These are phyloP conservation scores for Papilio helenus DNA, from an alignment of 1,140 invertebrate species.

Conservation along the genomic window DNA sequence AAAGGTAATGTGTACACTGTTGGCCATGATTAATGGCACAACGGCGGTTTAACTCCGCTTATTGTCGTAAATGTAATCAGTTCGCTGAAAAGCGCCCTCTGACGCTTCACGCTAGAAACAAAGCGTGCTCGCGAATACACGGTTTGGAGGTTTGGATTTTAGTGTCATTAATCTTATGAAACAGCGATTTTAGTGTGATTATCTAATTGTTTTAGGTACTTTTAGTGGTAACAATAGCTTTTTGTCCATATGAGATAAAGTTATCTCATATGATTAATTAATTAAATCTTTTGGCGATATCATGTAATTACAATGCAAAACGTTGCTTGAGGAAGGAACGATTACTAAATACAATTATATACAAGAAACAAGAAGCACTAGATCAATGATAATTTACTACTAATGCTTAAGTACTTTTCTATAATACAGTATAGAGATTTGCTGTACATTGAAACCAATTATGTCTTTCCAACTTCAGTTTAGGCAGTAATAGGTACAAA, in stretches of 20 bases:
- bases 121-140: slow-evolving; percentile 43
- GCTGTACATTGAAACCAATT: too few relatives aligned
- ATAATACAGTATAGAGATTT: too few relatives aligned
- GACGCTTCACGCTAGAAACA: slow-evolving; percentile 45
- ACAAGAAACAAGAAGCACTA: too few relatives aligned
- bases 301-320: not conserved
- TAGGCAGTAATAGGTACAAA: not conserved
- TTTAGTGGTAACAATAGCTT: slow-evolving; percentile 2
- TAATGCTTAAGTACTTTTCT: too few relatives aligned
- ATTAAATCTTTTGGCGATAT: not conserved
- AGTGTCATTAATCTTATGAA: slow-evolving; percentile 56
- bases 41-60: slow-evolving; percentile 63
- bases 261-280: not conserved
- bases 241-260: not conserved
- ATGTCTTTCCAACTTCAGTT: not conserved
- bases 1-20: slow-evolving; percentile 61
- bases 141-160: slow-evolving; percentile 40
- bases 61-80: slow-evolving; percentile 68
- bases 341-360: too few relatives aligned
- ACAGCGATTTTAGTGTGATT: slow-evolving; percentile 46
- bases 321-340: too few relatives aligned
- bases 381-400: too few relatives aligned
- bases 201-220: slow-evolving; percentile 19
- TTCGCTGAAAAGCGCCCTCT: slow-evolving; percentile 44
- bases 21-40: slow-evolving; percentile 63